Conservation (phyloP, 1,140 invertebrate genomes). For the Microplitis mediator region DNA sequence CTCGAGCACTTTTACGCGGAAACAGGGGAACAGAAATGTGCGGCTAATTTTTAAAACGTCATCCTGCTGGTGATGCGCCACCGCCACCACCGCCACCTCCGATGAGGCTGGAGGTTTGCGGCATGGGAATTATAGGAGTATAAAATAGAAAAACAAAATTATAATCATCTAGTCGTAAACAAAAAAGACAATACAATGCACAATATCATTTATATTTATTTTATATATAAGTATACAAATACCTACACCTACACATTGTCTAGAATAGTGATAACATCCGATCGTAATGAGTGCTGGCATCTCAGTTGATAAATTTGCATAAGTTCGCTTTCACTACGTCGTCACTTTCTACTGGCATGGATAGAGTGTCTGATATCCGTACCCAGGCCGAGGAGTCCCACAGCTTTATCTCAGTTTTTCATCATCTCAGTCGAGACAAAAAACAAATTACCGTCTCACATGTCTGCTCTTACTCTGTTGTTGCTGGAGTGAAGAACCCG, state of each 20-base stretch:
- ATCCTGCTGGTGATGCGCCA: not conserved
- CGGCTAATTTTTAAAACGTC: not conserved
- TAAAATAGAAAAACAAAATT: not conserved
- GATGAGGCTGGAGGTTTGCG: constrained; percentile 13
- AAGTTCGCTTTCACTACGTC: constrained; percentile 10
- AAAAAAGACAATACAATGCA: not conserved
- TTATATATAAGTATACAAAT: not conserved
- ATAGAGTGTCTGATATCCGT: not conserved
- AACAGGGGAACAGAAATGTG: constrained; percentile 8
- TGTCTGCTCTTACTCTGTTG: no score
- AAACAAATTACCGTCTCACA: no score
- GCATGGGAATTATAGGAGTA: constrained; percentile 5
- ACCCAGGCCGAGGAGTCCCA: not conserved
- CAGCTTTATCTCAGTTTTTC: not conserved
- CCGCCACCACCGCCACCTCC: not conserved
- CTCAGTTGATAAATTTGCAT: constrained; percentile 6
- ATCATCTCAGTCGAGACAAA: not conserved
- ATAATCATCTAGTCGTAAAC: not conserved
- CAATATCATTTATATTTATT: no score
- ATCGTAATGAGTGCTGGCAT: not conserved
- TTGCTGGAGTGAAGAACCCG: no score
- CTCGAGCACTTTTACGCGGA: constrained; percentile 2
- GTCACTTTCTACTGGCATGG: constrained; percentile 1
- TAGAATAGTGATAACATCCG: no score
- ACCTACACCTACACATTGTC: not conserved